Percentiles rank a stretch among this genome's conserved stretches.
phyloP scores from a whole-genome alignment of 2,797 vertebrate genomes.

The Schizopygopsis malacanthus region DNA sequence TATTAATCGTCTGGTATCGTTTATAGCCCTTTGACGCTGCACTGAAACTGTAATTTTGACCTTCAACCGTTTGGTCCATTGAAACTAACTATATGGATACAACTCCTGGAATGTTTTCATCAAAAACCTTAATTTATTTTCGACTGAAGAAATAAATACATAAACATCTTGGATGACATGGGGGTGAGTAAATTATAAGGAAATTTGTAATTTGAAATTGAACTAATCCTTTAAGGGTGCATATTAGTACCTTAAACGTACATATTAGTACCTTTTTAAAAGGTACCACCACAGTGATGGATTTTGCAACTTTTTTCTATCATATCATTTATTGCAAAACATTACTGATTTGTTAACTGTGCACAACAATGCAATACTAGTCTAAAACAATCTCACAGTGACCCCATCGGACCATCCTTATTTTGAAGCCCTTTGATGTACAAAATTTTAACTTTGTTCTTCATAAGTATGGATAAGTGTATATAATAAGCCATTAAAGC shows the following conservation, averaged over 20 bases:
- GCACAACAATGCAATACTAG: not conserved
- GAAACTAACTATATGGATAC: no score
- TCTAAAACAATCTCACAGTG: conserved; percentile 13
- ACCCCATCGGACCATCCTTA: conserved; percentile 8
- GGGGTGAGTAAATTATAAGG: no score
- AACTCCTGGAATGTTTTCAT: no score
- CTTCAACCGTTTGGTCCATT: no score
- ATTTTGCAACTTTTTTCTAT: not conserved
- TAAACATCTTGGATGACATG: no score
- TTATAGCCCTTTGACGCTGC: no score
- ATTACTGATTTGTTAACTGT: conserved; percentile 1
- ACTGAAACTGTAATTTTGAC: no score
- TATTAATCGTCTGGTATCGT: no score
- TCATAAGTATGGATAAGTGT: conserved; percentile 25
- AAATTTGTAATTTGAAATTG: no score
- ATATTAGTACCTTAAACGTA: not conserved
- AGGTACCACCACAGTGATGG: not conserved
- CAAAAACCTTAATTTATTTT: no score
- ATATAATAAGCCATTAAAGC: conserved; percentile 37
- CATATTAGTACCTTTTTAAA: not conserved
- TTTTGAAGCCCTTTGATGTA: not conserved
- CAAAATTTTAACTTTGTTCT: conserved; percentile 23
- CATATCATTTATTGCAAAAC: not conserved
- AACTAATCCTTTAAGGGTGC: not conserved
- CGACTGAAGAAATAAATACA: no score